A percentile compares a stretch with the other conserved stretches of the same genome.
These are phyloP conservation scores for Trachelus troglodyta DNA, from an alignment of 2,888 invertebrate genomes.

Conservation along the genomic window DNA sequence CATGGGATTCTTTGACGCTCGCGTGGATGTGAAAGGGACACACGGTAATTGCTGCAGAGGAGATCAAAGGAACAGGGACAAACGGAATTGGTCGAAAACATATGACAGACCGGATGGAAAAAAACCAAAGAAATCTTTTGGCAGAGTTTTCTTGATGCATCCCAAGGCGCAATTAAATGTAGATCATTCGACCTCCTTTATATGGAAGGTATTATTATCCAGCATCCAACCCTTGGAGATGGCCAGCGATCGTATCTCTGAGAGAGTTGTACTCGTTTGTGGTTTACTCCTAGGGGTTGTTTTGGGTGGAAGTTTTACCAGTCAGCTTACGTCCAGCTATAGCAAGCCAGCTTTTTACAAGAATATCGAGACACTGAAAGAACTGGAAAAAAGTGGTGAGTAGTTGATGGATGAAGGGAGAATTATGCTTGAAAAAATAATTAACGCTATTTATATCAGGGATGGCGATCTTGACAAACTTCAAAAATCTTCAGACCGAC, in stretches of 20 bases:
- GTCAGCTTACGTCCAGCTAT: slow-evolving; percentile 33
- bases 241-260: slow-evolving; percentile 9
- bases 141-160: background rate
- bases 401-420: background rate
- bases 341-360: slow-evolving; percentile 27
- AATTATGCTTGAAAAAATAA: background rate
- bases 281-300: slow-evolving; percentile 31
- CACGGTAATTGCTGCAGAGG: background rate
- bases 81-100: background rate
- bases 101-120: background rate
- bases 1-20: background rate
- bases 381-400: slow-evolving; percentile 31
- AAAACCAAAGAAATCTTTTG: background rate
- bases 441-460: background rate
- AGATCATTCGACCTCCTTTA: background rate
- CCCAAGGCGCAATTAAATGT: background rate
- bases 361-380: slow-evolving; percentile 30
- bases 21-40: background rate
- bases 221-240: background rate
- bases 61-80: background rate
- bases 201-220: background rate
- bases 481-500: slow-evolving; percentile 14
- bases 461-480: slow-evolving; percentile 11
- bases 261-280: slow-evolving; percentile 29
- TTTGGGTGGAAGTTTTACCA: slow-evolving; percentile 33